These are phyloP conservation scores for Rhinoraja longicauda DNA, from an alignment of 2,797 vertebrate genomes.

Conservation along the genomic window DNA sequence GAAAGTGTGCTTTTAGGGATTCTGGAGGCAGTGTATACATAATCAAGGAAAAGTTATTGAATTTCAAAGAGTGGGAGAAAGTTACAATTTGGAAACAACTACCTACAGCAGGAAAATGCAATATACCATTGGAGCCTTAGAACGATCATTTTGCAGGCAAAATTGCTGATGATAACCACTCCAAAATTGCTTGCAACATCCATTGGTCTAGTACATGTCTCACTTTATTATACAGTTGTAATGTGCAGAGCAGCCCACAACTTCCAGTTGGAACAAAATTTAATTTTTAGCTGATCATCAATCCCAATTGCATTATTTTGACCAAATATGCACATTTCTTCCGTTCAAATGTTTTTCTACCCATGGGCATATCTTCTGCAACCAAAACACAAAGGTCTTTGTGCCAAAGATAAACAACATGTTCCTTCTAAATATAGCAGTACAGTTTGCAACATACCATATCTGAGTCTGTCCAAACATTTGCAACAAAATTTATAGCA, in stretches of 20 bases:
- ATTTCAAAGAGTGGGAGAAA: not conserved
- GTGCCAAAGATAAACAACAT: not conserved
- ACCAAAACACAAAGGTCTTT: not conserved
- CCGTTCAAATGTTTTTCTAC: not conserved
- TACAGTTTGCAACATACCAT: not conserved
- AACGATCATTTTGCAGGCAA: not conserved
- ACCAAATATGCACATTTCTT: slow-evolving; percentile 23
- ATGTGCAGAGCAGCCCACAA: no score
- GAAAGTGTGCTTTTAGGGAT: not conserved
- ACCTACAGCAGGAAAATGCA: not conserved
- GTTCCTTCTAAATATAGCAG: not conserved
- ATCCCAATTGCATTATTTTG: slow-evolving; percentile 19
- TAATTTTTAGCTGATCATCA: not conserved
- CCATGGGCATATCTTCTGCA: not conserved
- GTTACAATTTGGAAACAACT: not conserved
- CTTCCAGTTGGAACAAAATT: not conserved
- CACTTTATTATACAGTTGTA: not conserved
- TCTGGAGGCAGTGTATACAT: no score
- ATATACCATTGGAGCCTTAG: not conserved
- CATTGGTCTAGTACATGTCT: not conserved
- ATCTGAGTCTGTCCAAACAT: not conserved
- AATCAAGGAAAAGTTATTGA: not conserved
- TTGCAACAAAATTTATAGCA: not conserved
- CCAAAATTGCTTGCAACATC: not conserved
- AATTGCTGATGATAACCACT: not conserved